phyloP scores from a whole-genome alignment of 2,113 vertebrate genomes.

The Myxocyprinus asiaticus region DNA sequence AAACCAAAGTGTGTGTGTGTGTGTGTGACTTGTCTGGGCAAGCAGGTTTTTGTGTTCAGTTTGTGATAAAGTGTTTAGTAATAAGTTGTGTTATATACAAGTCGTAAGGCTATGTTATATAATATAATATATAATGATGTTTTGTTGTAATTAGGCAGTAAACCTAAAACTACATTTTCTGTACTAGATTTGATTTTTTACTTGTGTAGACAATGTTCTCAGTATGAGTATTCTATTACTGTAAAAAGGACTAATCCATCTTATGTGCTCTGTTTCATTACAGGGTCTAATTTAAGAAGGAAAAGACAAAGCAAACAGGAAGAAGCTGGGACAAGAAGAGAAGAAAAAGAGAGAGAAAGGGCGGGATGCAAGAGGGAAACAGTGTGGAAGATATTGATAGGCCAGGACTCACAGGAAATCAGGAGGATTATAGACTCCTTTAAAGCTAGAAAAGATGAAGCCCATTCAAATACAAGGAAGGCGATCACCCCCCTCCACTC shows the following conservation, averaged over 20 bases:
- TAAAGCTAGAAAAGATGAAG: constrained; percentile 79
- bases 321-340: constrained; percentile 56
- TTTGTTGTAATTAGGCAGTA: not conserved
- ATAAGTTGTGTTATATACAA: constrained; percentile 12
- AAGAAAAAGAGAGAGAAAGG: constrained; percentile 51
- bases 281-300: constrained; percentile 56
- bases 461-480: constrained; percentile 81
- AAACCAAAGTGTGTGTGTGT: constrained; percentile 66
- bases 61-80: constrained; percentile 31
- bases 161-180: not conserved
- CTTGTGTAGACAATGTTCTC: not conserved
- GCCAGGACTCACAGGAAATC: constrained; percentile 39
- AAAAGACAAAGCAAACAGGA: constrained; percentile 62
- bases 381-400: constrained; percentile 42
- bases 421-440: constrained; percentile 28
- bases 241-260: constrained; percentile 6
- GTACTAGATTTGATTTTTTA: not conserved
- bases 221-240: not conserved
- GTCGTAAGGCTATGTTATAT: not conserved
- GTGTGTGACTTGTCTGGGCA: constrained; percentile 74
- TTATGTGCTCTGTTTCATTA: constrained; percentile 32
- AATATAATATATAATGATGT: not conserved
- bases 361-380: constrained; percentile 50
- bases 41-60: constrained; percentile 65
- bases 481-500: constrained; percentile 80